These are phyloP conservation scores for Protosalanx chinensis DNA, from an alignment of 2,797 vertebrate genomes.

Conservation along the genomic window DNA sequence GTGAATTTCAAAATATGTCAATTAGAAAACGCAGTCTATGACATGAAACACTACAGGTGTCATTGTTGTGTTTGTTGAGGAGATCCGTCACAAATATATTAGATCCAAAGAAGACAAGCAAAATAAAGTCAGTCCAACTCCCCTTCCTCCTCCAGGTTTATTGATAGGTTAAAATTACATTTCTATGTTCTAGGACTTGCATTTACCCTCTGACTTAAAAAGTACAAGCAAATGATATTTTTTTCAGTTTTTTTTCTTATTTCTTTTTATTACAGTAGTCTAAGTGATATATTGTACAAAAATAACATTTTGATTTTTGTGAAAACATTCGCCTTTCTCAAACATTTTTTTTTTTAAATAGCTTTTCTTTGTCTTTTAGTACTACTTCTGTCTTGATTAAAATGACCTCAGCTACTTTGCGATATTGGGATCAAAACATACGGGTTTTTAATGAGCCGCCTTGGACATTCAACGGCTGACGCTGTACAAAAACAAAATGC, in stretches of 20 bases:
- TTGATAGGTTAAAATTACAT: constrained; percentile 96
- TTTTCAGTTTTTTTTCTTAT: no score
- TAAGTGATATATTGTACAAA: constrained; percentile 96
- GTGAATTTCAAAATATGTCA: no score
- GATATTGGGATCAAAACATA: constrained; percentile 69
- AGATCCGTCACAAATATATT: no score
- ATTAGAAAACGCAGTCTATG: neutral
- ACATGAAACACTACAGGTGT: neutral
- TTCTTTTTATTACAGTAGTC: constrained; percentile 77
- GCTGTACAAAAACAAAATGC: constrained; percentile 36
- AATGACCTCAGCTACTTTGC: constrained; percentile 65
- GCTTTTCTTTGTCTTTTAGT: constrained; percentile 26
- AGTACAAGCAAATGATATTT: constrained; percentile 90
- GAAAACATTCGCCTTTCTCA: constrained; percentile 85
- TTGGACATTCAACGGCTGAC: constrained; percentile 30
- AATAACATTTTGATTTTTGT: constrained; percentile 96
- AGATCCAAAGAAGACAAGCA: constrained; percentile 11
- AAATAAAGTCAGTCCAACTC: constrained; percentile 78
- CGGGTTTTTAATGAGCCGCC: constrained; percentile 36
- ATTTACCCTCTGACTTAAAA: constrained; percentile 88
- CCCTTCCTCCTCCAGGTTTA: constrained; percentile 93
- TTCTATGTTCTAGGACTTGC: constrained; percentile 89
- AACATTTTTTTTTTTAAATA: constrained; percentile 77
- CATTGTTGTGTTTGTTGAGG: neutral
- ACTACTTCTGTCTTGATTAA: constrained; percentile 63